Evolutionary conservation across 35 echinoderm and acorn worm genomes (phyloP), one percentile per base, ranked within the genome.

Genomic region (Stichopus chloronotus): DNA sequence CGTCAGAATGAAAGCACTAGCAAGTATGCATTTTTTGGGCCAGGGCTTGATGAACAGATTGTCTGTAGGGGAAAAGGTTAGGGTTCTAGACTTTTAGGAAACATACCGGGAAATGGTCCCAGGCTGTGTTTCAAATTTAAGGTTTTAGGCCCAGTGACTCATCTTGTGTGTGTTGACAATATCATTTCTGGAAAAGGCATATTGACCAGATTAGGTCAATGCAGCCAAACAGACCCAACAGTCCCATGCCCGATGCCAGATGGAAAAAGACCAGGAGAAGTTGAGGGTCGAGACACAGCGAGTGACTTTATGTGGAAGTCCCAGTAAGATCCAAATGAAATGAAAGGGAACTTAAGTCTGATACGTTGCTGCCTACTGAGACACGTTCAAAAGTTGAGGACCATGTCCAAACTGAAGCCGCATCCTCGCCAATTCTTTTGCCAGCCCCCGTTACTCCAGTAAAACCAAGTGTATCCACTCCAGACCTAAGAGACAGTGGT

Each of bases 31-130:
- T 95, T 59, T 92, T 55, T 95, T 52, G 9, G 94, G 90, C 59
- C 81, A 54, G 78, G 93, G 19, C 16, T 94, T 53, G 93, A 94
- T 78, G n/a, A 85, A 19, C 56, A 94, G 16, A 95, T 52, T 83
- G 7, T 83, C 80, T 83, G 80, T 83, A 55, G n/a, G 80, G 16
- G 80, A 83, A 83, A 83, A 83, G 19, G 80, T 83, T 8, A 53
- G 80, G 80, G 80, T 24, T 52, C 80, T 83, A 83, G 80, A 83
- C 53, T 83, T 83, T 83, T 55, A 30, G 80, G 3, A 30, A 55
- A 30, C 6, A 83, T 83, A 83, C 20, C 16, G 24, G 24, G 23
- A 43, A 83, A 83, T 43, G 80, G 80, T 30, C 80, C 7, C 24
- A 43, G n/a, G 80, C 21, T 83, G 23, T 55, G 24, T 83, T 30